phyloP scores from a whole-genome alignment of 2,797 vertebrate genomes.

The Microtus californicus region DNA sequence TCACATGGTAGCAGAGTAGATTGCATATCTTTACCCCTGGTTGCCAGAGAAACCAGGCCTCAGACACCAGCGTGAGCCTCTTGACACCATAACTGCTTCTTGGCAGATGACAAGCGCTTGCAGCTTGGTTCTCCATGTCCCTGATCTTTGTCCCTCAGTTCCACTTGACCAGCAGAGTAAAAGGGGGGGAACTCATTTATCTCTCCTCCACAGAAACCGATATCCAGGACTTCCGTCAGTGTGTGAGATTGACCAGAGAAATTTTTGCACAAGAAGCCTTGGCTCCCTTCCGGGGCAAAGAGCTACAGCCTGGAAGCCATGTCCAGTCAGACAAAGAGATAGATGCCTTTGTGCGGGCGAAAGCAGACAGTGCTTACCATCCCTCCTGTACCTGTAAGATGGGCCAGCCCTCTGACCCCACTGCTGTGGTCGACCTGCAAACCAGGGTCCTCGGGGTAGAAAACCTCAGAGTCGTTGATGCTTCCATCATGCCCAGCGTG shows the following conservation, averaged over 20 bases:
- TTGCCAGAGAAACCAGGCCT: not conserved
- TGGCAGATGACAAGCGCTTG: not conserved
- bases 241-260: slow-evolving; percentile 94
- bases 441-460: slow-evolving; percentile 94
- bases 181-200: not conserved
- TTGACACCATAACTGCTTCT: rapidly evolving
- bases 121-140: not conserved
- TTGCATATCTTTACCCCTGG: not conserved
- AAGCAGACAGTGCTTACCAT: slow-evolving; percentile 97
- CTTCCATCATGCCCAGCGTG: slow-evolving; percentile 98
- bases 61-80: not conserved
- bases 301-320: slow-evolving; percentile 91
- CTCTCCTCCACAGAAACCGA: slow-evolving; percentile 91
- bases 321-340: slow-evolving; percentile 94
- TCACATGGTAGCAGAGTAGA: not conserved
- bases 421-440: slow-evolving; percentile 93
- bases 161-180: not conserved
- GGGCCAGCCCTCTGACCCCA: slow-evolving; percentile 91
- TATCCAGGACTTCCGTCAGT: slow-evolving; percentile 93
- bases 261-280: slow-evolving; percentile 97
- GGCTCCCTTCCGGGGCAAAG: slow-evolving; percentile 92
- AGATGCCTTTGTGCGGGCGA: slow-evolving; percentile 94
- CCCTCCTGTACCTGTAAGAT: slow-evolving; percentile 98
- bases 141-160: not conserved
- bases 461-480: slow-evolving; percentile 94